Evolutionary conservation across 2,113 vertebrate genomes (phyloP).

Genomic region (Aptenodytes patagonicus): DNA sequence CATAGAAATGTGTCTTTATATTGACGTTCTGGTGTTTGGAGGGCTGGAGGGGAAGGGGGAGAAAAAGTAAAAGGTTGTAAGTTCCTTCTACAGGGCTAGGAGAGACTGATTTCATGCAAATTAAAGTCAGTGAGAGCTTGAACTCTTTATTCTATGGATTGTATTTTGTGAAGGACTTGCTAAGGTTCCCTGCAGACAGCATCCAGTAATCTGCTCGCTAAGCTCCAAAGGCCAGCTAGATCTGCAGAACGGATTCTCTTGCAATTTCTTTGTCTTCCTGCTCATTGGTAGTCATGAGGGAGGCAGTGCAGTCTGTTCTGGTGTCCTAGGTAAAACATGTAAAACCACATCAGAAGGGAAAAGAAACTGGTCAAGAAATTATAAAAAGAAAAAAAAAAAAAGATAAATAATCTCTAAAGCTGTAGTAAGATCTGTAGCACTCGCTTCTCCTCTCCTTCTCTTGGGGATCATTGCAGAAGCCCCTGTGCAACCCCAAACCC

Average conservation of each 20-base stretch:
- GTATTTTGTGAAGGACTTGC: neutral
- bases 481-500: too few species aligned
- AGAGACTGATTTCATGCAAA: neutral
- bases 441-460: fast-evolving
- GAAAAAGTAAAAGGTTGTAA: neutral
- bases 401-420: neutral
- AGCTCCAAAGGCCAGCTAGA: neutral
- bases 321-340: fast-evolving
- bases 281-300: neutral
- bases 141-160: neutral
- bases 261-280: neutral
- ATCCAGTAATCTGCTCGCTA: neutral
- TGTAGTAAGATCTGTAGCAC: neutral
- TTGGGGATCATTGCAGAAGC: neutral
- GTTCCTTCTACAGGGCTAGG: neutral
- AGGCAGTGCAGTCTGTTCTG: neutral
- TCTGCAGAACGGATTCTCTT: neutral
- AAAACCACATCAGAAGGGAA: neutral
- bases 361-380: neutral
- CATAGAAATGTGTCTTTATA: neutral
- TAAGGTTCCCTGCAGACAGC: neutral
- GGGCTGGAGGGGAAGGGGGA: neutral
- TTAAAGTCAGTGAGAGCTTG: neutral
- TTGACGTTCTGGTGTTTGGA: neutral
- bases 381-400: neutral